Evolutionary conservation across 2,888 invertebrate genomes (phyloP), one percentile per base, ranked within the genome.

Genomic region (Julus scandinavius): DNA sequence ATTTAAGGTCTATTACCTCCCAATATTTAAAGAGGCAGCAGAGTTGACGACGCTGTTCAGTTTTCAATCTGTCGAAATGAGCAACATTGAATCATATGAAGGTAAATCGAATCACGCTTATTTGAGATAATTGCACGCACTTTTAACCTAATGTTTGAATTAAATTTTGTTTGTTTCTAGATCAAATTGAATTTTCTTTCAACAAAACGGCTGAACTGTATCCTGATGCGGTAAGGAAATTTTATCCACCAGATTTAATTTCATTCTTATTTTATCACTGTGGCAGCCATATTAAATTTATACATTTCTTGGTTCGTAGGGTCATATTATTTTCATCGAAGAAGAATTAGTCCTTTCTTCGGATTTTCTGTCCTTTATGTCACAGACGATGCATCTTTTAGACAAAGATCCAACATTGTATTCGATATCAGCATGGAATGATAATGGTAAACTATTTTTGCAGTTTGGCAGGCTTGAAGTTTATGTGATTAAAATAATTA

Each of bases 311-410:
- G 29, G 6, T 54, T 40, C 83, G 29, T 91, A 93, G 92, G 91
- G 92, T 63, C 92, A 93, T 89, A 91, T 93, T 63, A 93, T 93
- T 38, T 91, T 93, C 1, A 91, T 94, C 50, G 93, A 93, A 90
- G 93, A 93, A 90, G 93, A 93, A 87, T 90, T 93, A 45, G 91
- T 93, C 38, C 90, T 93, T 84, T 91, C 93, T 3, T 92, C 93
- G n/a, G 93, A 94, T 91, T 93, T 93, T 90, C 91, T 93, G n/a
- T 91, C 91, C 88, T 93, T 92, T 90, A 91, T 93, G 91, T 92
- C 92, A 3, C 93, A 93, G 90, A 91, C 92, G 89, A 90, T 92
- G n/a, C 91, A 91, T 3, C 90, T 92, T 1, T 89, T 93, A 11
- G 91, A 92, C 20, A 90, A 90, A 58, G 93, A 93, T 90, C 89